Base-by-base conservation (phyloP, 2,888 invertebrate species). In the Pherbina coryleti region DNA sequence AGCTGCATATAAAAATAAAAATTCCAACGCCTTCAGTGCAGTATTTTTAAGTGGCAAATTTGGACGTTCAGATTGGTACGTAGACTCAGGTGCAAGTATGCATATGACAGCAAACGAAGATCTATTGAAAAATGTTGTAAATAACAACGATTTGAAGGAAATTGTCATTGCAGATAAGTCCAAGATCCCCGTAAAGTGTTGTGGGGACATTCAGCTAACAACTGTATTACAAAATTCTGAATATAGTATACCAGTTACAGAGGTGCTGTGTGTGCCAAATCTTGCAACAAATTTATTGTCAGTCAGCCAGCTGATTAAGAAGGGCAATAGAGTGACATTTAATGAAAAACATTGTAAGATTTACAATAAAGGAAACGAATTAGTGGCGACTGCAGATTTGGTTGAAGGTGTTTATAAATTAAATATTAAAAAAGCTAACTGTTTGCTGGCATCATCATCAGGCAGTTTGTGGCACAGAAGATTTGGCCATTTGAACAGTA, bases 21-120 rank as follows among this genome's bases (percentile, higher is more conserved):
- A 76, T 28, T 55, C 51, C 19, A 81, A 81, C 73, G 82, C 81
- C 19, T 84, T 85, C 78, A 82, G 83, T 80, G 22, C 83, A 22
- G 60, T 60, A 25, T 60, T 60, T 60, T 60, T 60, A 22, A 60
- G 25, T 60, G 60, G 84, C 62, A 83, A 84, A 79, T 67, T 80
- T 9, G 83, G 70, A n/a, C 81, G 79, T n/a, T 73, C 66, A 22
- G 83, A 84, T 57, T 86, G 82, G 81, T 86, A 85, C 72, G 57
- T 85, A 1, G 85, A 85, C 71, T 82, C 82, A 9, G 85, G 84
- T 1, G 84, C 84, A 31, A 83, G 83, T 75, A 73, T 79, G 49
- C 84, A 85, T 80, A 76, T 85, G 66, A 76, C 75, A 25, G 60
- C 72, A 51, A 77, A 78, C 44, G 55, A 77, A 75, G 2, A 60